Percentiles rank a stretch among this genome's conserved stretches.
Conservation (phyloP, 2,888 invertebrate genomes). For the Tricholauxania praeusta region DNA sequence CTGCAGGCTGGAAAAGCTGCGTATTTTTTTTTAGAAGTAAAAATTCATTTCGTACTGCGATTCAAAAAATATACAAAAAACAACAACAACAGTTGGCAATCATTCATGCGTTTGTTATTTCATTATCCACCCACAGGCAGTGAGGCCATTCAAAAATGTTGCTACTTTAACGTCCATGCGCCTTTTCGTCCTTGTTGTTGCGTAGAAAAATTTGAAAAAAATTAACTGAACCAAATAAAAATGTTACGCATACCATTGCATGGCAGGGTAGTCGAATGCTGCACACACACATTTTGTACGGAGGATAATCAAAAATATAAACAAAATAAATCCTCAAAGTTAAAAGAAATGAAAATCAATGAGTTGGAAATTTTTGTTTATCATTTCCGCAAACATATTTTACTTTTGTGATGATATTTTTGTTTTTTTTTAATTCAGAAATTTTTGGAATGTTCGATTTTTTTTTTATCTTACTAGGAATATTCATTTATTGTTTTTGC, state of each 20-base stretch:
- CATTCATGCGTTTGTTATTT: constrained; percentile 64
- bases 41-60: constrained; percentile 15
- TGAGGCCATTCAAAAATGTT: neutral
- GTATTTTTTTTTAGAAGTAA: constrained; percentile 6
- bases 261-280: neutral
- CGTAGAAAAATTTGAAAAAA: constrained; percentile 21
- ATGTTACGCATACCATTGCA: constrained; percentile 30
- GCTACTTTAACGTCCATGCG: neutral
- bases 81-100: constrained; percentile 49
- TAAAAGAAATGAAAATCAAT: constrained; percentile 65
- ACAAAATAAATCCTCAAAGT: constrained; percentile 46
- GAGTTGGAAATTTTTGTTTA: constrained; percentile 65
- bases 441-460: too few species aligned
- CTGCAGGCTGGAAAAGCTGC: constrained; percentile 30
- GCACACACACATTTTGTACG: neutral
- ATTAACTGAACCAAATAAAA: constrained; percentile 30
- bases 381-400: constrained; percentile 42
- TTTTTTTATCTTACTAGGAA: too few species aligned
- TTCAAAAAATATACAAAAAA: constrained; percentile 24
- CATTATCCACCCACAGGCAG: constrained; percentile 50
- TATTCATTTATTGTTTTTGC: too few species aligned
- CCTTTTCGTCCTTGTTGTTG: constrained; percentile 22
- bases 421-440: neutral
- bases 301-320: constrained; percentile 27
- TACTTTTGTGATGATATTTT: neutral